phyloP scores from a whole-genome alignment of 2,888 invertebrate species.

The Auanema sp. region DNA sequence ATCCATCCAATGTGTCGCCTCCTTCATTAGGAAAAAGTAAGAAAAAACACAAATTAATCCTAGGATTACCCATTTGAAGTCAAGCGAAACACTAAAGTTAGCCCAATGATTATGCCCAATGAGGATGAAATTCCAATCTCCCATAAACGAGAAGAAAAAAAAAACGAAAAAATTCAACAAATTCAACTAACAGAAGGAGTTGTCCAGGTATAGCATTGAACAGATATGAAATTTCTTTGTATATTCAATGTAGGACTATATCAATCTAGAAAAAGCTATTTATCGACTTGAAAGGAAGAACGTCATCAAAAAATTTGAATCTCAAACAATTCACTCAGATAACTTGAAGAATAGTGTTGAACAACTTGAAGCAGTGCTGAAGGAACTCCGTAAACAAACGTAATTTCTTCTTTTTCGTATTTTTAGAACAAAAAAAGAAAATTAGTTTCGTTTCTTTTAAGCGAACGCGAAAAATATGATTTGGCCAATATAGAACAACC shows the following conservation, averaged over 20 bases:
- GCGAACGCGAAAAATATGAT: conserved; percentile 66
- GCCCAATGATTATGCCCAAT: conserved; percentile 13
- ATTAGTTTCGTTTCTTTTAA: conserved; percentile 36
- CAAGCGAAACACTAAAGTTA: conserved; percentile 28
- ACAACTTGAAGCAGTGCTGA: conserved; percentile 64
- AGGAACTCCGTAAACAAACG: conserved; percentile 65
- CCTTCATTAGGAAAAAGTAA: neutral
- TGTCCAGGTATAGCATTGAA: conserved; percentile 50
- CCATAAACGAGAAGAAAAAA: conserved; percentile 4
- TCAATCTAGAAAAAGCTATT: conserved; percentile 66
- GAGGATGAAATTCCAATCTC: neutral
- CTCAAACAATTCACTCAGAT: conserved; percentile 63
- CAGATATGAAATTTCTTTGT: neutral
- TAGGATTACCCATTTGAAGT: conserved; percentile 7
- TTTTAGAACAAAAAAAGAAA: conserved; percentile 3
- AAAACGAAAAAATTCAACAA: conserved; percentile 8
- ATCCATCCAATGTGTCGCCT: no score
- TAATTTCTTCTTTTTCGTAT: conserved; percentile 21
- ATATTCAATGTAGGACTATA: conserved; percentile 55
- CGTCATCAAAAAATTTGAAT: conserved; percentile 64
- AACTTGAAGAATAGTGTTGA: conserved; percentile 62
- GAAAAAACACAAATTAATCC: neutral
- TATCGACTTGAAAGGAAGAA: conserved; percentile 64
- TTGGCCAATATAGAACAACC: conserved; percentile 66
- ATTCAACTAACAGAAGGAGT: conserved; percentile 53